Conservation (phyloP, 2,888 invertebrate species). For the Diarsia brunnea region DNA sequence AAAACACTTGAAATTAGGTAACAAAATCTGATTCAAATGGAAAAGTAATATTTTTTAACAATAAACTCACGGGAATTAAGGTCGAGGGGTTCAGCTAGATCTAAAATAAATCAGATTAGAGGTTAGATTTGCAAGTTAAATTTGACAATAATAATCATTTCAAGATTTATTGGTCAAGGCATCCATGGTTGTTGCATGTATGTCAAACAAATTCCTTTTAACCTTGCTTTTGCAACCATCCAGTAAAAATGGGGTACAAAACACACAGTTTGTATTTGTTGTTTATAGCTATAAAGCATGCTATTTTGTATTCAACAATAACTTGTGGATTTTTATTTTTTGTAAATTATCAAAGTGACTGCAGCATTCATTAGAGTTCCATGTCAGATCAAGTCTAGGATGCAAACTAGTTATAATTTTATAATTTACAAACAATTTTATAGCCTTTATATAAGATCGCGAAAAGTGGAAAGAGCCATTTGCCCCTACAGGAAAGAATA, state of each 20-base stretch:
- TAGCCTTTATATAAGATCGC: neutral
- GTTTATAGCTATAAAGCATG: neutral
- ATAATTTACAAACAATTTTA: neutral
- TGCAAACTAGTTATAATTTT: neutral
- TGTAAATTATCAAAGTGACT: neutral
- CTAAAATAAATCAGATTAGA: neutral
- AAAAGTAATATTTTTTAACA: too few species aligned
- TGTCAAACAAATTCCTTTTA: neutral
- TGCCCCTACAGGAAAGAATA: neutral
- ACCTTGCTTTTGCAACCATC: neutral
- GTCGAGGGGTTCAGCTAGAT: too few species aligned
- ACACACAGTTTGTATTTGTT: neutral
- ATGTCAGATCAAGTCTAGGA: neutral
- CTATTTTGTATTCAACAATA: neutral
- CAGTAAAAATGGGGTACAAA: neutral
- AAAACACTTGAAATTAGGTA: too few species aligned
- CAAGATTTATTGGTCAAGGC: neutral
- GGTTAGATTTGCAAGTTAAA: neutral
- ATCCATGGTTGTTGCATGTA: neutral
- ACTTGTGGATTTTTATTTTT: neutral
- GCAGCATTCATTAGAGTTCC: neutral
- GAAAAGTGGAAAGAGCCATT: neutral
- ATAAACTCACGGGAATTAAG: too few species aligned
- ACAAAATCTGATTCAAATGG: too few species aligned
- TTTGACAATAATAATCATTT: neutral